Conservation (phyloP, 1,140 invertebrate species). For the Cherax destructor region DNA sequence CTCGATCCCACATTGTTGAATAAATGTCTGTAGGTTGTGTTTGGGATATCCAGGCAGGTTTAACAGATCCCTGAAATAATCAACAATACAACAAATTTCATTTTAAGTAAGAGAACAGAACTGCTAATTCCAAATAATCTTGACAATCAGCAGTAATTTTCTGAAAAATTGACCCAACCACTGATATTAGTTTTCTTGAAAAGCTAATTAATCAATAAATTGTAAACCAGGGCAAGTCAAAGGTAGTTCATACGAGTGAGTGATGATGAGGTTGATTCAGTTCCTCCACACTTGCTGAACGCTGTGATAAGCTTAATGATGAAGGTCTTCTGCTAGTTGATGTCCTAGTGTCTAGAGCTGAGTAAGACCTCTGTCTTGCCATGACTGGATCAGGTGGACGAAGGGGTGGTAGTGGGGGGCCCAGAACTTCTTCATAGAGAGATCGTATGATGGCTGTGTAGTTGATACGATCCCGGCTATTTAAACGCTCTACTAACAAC, state of each 20-base stretch:
- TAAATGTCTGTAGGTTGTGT: neutral
- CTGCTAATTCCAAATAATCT: too few relatives aligned
- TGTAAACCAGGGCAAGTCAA: too few relatives aligned
- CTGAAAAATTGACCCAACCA: too few relatives aligned
- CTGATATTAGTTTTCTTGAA: too few relatives aligned
- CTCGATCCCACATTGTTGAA: neutral
- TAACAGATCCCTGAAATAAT: neutral
- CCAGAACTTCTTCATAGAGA: constrained; percentile 39
- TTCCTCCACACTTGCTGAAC: constrained; percentile 39
- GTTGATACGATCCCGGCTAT: constrained; percentile 30
- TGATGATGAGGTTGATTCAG: neutral
- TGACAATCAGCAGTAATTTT: too few relatives aligned
- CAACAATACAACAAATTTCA: neutral
- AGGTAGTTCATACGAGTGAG: constrained; percentile 5
- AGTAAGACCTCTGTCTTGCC: constrained; percentile 27
- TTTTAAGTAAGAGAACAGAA: too few relatives aligned
- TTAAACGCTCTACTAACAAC: constrained; percentile 48
- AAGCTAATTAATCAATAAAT: too few relatives aligned
- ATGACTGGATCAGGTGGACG: neutral
- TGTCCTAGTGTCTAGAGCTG: constrained; percentile 13
- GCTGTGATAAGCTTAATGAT: neutral
- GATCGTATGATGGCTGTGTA: constrained; percentile 43
- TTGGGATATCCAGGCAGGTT: neutral
- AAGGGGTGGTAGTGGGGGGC: neutral
- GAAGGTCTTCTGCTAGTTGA: neutral